A percentile compares a stretch with the other conserved stretches of the same genome.
Conservation (phyloP, 2,113 vertebrate genomes). For the Halichoerus grypus region DNA sequence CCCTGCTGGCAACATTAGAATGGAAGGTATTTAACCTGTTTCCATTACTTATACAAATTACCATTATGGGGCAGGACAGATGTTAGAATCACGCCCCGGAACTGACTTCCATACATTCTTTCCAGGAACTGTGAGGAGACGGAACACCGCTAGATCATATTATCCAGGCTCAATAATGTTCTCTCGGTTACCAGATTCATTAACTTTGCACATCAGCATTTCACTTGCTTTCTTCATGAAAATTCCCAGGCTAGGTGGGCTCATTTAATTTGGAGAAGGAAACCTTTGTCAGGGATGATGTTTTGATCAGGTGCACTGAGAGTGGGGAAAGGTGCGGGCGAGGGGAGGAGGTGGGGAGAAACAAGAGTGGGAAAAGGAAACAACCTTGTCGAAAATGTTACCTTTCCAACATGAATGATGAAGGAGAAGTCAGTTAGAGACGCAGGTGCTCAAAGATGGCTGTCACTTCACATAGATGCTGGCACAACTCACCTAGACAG, state of each 20-base stretch:
- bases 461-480: conserved; percentile 95
- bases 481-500: conserved; percentile 95
- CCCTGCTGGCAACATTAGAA: conserved; percentile 87
- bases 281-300: conserved; percentile 84
- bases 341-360: conserved; percentile 73
- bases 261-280: conserved; percentile 86
- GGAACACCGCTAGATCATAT: conserved; percentile 81
- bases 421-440: conserved; percentile 91
- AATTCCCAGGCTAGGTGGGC: conserved; percentile 82
- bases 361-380: conserved; percentile 77
- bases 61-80: conserved; percentile 86
- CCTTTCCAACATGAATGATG: conserved; percentile 88
- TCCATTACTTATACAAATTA: conserved; percentile 88
- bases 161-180: conserved; percentile 81
- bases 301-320: conserved; percentile 88
- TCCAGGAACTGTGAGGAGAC: conserved; percentile 78
- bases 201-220: conserved; percentile 82
- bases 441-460: conserved; percentile 93
- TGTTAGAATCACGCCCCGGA: conserved; percentile 84
- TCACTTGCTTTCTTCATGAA: conserved; percentile 78
- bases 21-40: conserved; percentile 89
- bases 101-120: conserved; percentile 84
- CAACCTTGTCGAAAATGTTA: conserved; percentile 87
- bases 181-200: conserved; percentile 82
- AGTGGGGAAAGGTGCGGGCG: conserved; percentile 69